Percentiles rank a stretch among this genome's conserved stretches.
These are phyloP conservation scores for Eilema griseolum DNA, from an alignment of 2,888 invertebrate genomes.

Conservation along the genomic window DNA sequence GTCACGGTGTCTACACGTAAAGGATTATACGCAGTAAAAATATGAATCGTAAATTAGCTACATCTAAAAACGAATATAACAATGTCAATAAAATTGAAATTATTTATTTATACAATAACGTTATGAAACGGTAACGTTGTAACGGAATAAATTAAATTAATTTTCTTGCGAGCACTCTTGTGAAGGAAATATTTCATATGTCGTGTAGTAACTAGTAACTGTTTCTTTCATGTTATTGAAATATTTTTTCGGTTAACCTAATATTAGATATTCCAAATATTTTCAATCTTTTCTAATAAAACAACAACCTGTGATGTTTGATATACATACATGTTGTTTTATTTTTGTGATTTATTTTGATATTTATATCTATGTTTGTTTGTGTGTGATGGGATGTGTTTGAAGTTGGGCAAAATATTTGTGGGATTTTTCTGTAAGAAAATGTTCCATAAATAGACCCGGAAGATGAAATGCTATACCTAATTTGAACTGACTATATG, in stretches of 20 bases:
- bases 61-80: constrained; percentile 33
- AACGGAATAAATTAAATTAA: constrained; percentile 52
- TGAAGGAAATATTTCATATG: constrained; percentile 46
- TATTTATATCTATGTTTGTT: background rate
- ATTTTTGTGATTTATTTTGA: background rate
- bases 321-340: background rate
- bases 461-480: too few relatives aligned
- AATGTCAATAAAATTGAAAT: constrained; percentile 46
- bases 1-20: background rate
- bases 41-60: background rate
- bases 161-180: constrained; percentile 39
- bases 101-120: constrained; percentile 47
- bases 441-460: background rate
- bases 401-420: background rate
- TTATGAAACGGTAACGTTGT: constrained; percentile 51
- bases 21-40: background rate
- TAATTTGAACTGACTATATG: too few relatives aligned
- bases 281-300: background rate
- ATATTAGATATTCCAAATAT: constrained; percentile 6
- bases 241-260: constrained; percentile 38
- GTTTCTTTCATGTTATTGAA: constrained; percentile 28
- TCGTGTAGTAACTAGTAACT: constrained; percentile 36
- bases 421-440: background rate
- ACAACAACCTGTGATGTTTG: background rate
- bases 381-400: background rate